Evolutionary conservation across 2,888 invertebrate species (phyloP), one percentile per base, ranked within the genome.

Genomic region (Pherbina coryleti): DNA sequence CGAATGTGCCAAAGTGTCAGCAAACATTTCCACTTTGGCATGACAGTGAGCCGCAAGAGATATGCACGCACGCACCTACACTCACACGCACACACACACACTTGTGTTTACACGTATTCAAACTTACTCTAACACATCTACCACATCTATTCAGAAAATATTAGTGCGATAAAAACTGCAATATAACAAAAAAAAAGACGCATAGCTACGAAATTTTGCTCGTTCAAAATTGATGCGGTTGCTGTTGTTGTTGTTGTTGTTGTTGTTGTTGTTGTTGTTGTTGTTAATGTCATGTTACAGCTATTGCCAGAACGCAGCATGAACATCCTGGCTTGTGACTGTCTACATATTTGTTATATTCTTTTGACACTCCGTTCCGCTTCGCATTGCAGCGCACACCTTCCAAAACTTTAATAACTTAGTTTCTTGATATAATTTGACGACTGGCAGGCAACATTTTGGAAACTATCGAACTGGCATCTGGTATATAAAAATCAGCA

Each of bases 1-100:
- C 57, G n/a, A 72, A 57, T 72, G 72, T 72, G 60, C 37, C 57
- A 57, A 72, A 72, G 57, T 72, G 55, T 60, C 72, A 72, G 72
- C 69, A 72, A 72, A 57, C 72, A 72, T 72, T 72, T 72, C 57
- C 44, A 37, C 57, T 60, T 72, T 22, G 17, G 19, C 37, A 57
- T 28, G 28, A 72, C 60, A 51, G 44, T 28, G 53, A 53, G 22
- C 14, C 49, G 44, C n/a, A 9, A 19, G 34, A 34, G 66, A 17
- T 3, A 28, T 19, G 62, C 64, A 28, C 57, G 25, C 22, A 19
- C 22, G 57, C 22, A 25, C 25, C 57, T 25, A 22, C 22, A 60
- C 57, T 14, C 22, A 14, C 9, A 11, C 1, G 9, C 25, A 8
- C 22, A 28, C 22, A 57, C 57, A 22, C 57, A 57, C 57, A 19